Evolutionary conservation across 2,113 vertebrate genomes (phyloP), one percentile per base, ranked within the genome.

Genomic region (Progne subis): DNA sequence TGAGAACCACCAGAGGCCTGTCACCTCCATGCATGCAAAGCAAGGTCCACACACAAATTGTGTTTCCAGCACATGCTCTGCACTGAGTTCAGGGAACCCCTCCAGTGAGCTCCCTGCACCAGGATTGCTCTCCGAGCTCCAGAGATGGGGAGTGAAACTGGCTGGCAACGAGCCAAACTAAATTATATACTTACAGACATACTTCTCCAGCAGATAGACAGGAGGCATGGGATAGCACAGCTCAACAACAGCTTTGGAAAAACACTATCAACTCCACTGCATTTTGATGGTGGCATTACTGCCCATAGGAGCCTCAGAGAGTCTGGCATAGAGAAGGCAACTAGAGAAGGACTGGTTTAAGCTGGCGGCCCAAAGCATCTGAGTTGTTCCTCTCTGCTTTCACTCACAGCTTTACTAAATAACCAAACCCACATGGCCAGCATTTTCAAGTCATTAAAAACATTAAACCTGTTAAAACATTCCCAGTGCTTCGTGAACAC

Each of bases 1-100:
- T 0, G 1, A 72, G 84, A 91, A 68, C 64, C n/a, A 69, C 41
- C 39, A 70, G 56, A 74, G 4, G 21, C 14, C 63, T n/a, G 47
- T 69, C 44, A 31, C 20, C 37, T 72, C 52, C 11, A 4, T 9
- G 23, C 2, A 3, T 3, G 31, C 31, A 70, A 43, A 75, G 39
- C 47, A 55, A 83, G 31, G 24, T 34, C 24, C 50, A 28, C n/a
- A 41, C 13, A 39, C 31, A 77, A 44, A 31, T 15, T 9, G 2
- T 0, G 1, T 7, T 24, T 32, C 72, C 49, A 72, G 68, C 29
- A 86, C 18, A 6, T 3, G 18, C 41, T 83, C 21, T 13, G 4
- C 24, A 25, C 11, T 26, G 59, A 60, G 59, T 0, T 0, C 5
- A 29, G 5, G 21, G 18, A 75, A 9, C 7, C 8, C 0, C 77